Percentiles rank a stretch among this genome's conserved stretches.
phyloP scores from a whole-genome alignment of 2,888 invertebrate genomes.

The Andrena minutula region DNA sequence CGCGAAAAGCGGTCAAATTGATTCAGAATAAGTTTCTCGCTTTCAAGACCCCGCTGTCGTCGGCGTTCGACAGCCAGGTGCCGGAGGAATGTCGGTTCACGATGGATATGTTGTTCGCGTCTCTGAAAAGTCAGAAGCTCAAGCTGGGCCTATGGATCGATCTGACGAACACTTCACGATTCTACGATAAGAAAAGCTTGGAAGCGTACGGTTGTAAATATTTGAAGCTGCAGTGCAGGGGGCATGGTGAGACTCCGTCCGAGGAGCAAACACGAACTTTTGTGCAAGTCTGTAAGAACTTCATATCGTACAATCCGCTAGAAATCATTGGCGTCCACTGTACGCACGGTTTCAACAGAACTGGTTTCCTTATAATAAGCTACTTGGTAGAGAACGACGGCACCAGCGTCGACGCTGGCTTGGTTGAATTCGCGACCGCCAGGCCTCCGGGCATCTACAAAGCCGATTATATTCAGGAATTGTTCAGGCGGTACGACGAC shows the following conservation, averaged over 20 bases:
- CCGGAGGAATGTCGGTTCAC: conserved; percentile 93
- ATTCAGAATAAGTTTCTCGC: conserved; percentile 95
- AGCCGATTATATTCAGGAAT: conserved; percentile 95
- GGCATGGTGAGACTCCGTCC: conserved; percentile 97
- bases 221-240: conserved; percentile 94
- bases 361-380: conserved; percentile 97
- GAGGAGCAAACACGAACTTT: conserved; percentile 94
- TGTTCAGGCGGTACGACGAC: conserved; percentile 93
- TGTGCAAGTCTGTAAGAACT: conserved; percentile 91
- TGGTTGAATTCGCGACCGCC: conserved; percentile 90
- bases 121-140: conserved; percentile 91
- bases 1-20: conserved; percentile 91
- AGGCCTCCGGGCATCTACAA: conserved; percentile 99
- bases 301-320: conserved; percentile 92
- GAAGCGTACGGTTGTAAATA: conserved; percentile 92
- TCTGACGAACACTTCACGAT: conserved; percentile 97
- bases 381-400: conserved; percentile 95
- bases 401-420: conserved; percentile 93
- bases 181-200: conserved; percentile 94
- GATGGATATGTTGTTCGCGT: conserved; percentile 94
- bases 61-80: conserved; percentile 93
- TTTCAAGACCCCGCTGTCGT: conserved; percentile 96
- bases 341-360: conserved; percentile 99
- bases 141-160: conserved; percentile 98
- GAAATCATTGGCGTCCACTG: conserved; percentile 93